A percentile compares a stretch with the other conserved stretches of the same genome.
These are phyloP conservation scores for Pseudomugil tenellus DNA, from an alignment of 2,797 vertebrate genomes.

Conservation along the genomic window DNA sequence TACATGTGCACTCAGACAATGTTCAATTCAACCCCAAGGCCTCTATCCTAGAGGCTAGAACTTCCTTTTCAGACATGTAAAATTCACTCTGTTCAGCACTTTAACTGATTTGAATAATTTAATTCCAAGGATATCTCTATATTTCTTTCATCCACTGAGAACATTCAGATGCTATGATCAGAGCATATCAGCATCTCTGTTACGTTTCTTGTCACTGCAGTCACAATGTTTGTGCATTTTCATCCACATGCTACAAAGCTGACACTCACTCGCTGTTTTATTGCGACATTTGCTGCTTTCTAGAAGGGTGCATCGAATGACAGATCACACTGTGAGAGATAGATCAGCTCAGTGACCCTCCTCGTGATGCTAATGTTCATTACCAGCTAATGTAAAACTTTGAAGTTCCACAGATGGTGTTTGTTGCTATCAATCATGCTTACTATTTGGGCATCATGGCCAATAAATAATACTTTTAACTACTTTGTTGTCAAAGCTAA, in stretches of 20 bases:
- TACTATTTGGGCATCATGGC: constrained; percentile 77
- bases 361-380: constrained; percentile 78
- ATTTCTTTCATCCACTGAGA: constrained; percentile 5
- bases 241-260: constrained; percentile 46
- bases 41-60: not conserved
- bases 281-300: constrained; percentile 59
- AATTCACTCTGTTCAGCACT: not conserved
- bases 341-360: constrained; percentile 77
- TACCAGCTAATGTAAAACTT: constrained; percentile 80
- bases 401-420: constrained; percentile 83
- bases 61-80: not conserved
- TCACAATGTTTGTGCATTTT: constrained; percentile 48
- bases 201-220: constrained; percentile 40
- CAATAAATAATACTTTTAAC: constrained; percentile 81
- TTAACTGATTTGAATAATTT: not conserved
- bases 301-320: constrained; percentile 48
- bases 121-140: too few relatives aligned
- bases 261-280: constrained; percentile 54
- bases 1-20: not conserved
- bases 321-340: constrained; percentile 56
- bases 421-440: constrained; percentile 80
- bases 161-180: not conserved
- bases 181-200: constrained; percentile 15
- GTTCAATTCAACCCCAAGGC: not conserved
- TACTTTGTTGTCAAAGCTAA: constrained; percentile 72